Evolutionary conservation across 2,113 vertebrate genomes (phyloP).

Genomic region (Promerops cafer): DNA sequence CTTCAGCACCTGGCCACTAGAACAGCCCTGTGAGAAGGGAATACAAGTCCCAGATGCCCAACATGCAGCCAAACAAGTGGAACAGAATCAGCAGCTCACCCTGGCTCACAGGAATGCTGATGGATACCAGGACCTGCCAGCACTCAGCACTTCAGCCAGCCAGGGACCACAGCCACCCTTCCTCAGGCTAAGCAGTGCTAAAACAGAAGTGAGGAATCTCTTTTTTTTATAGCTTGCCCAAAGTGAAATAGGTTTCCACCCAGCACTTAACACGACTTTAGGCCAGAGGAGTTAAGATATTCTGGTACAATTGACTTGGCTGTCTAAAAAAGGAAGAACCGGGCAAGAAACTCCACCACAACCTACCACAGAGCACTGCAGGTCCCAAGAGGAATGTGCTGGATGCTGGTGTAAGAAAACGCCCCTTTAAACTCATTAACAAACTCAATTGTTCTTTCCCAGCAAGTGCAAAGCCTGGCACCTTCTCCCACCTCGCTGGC

Average conservation of each 20-base stretch:
- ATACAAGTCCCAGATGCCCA: not conserved
- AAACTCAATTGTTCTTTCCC: not conserved
- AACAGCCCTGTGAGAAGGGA: not conserved
- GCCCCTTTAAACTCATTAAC: not conserved
- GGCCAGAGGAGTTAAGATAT: not conserved
- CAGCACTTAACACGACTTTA: conserved; percentile 24
- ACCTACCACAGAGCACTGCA: not conserved
- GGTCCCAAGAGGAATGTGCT: not conserved
- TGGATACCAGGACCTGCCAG: not conserved
- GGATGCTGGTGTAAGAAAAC: not conserved
- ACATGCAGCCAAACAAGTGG: not conserved
- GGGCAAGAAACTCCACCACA: not conserved
- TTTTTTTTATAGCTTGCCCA: not conserved
- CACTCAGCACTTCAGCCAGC: not conserved
- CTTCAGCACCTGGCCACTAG: not conserved
- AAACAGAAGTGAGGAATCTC: not conserved
- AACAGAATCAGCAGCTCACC: not conserved
- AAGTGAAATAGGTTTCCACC: conserved; percentile 24
- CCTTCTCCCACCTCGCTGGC: not conserved
- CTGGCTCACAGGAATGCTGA: not conserved
- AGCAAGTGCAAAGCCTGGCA: not conserved
- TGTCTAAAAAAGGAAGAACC: not conserved
- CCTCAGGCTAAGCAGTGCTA: not conserved
- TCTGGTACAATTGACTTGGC: not conserved
- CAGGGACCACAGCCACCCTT: not conserved